Evolutionary conservation across 1,140 invertebrate genomes (phyloP).

Genomic region (Pachypsylla venusta): DNA sequence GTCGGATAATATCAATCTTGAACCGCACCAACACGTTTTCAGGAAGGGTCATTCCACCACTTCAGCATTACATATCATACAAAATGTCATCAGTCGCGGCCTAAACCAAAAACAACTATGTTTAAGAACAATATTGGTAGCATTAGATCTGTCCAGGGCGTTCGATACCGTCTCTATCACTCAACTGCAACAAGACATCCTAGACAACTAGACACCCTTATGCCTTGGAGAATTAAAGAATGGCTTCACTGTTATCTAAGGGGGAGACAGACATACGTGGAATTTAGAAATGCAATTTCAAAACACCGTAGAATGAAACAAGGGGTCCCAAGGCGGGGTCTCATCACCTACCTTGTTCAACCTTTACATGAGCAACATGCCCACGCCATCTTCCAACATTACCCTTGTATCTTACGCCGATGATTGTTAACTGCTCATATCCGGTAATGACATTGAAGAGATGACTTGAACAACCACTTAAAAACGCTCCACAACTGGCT

Average conservation of each 20-base stretch:
- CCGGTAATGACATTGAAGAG: neutral
- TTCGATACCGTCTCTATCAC: slow-evolving; percentile 6
- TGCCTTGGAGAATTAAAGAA: slow-evolving; percentile 2
- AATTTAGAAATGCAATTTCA: slow-evolving; percentile 7
- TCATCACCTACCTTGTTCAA: slow-evolving; percentile 6
- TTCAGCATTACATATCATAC: neutral
- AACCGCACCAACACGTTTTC: slow-evolving; percentile 3
- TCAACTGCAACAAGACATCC: slow-evolving; percentile 4
- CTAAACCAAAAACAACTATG: slow-evolving; percentile 1
- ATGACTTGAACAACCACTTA: neutral
- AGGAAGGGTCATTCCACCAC: slow-evolving; percentile 6
- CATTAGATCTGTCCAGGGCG: neutral
- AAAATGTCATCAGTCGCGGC: neutral
- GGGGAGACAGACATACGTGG: neutral
- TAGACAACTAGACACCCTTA: neutral
- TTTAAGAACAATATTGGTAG: slow-evolving; percentile 1
- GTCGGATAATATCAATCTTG: neutral
- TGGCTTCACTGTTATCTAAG: neutral
- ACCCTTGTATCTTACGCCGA: neutral
- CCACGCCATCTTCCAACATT: neutral
- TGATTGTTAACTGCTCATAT: neutral
- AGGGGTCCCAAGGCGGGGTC: slow-evolving; percentile 5
- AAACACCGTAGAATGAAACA: slow-evolving; percentile 5
- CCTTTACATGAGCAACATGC: slow-evolving; percentile 5
- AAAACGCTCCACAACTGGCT: neutral